Evolutionary conservation across 2,797 vertebrate species (phyloP), one percentile per base, ranked within the genome.

Genomic region (Tamandua tetradactyla): DNA sequence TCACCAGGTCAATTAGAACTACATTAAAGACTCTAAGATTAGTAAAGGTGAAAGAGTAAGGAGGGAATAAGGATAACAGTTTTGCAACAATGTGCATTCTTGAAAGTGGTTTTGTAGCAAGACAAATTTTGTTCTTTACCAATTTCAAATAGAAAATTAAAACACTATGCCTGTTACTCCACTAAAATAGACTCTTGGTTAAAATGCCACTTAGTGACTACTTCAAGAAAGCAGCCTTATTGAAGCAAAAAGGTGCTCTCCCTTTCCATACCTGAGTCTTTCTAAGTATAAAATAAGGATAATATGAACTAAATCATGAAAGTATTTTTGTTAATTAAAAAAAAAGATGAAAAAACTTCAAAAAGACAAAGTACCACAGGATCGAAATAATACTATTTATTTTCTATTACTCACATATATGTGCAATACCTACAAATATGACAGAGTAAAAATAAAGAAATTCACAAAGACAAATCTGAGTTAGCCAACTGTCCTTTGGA

Each of bases 391-490:
- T 68, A 71, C 0, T 69, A 11, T 52, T 86, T 91, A 89, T 55
- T 94, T 95, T 87, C 57, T 85, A 49, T 69, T 61, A 76, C 23
- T 75, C 75, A 72, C 22, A 12, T 32, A 75, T 91, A 71, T 32
- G 13, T n/a, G 69, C 27, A 81, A n/a, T n/a, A n/a, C n/a, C n/a
- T n/a, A n/a, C n/a, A n/a, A n/a, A n/a, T n/a, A n/a, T n/a, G 14
- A 80, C 2, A n/a, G 12, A 64, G 32, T 62, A 62, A 80, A 94
- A 87, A 93, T 37, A 87, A 94, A 82, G 13, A 82, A 93, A 92
- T 75, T 71, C 30, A 42, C 30, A 76, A 92, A 89, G n/a, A 93
- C 22, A 81, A 82, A 89, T 90, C 30, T 92, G 44, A 94, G 68
- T 92, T 35, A 80, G 10, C 35, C 71, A 93, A 72, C 9, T 83